Evolutionary conservation across 2,113 vertebrate species (phyloP), one percentile per base, ranked within the genome.

Genomic region (Hoplias malabaricus): DNA sequence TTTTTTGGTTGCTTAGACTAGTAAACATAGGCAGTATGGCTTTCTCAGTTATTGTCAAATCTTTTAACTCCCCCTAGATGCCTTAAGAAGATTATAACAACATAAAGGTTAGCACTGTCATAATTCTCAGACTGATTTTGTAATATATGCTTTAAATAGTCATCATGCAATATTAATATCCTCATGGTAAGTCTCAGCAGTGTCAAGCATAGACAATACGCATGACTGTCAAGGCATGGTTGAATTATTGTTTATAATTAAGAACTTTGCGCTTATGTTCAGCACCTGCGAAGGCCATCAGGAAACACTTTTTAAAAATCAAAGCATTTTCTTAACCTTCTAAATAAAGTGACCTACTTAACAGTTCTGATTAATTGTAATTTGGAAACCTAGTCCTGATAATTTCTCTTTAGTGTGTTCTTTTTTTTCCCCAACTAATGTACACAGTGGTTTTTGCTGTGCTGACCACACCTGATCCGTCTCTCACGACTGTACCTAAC

Each of bases 381-480:
- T 25, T 34, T 25, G 19, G n/a, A n/a, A 54, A 36, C 10, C 25
- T 19, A 33, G 29, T 10, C n/a, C 29, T 23, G n/a, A 69, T 69
- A n/a, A 27, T 33, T 69, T 50, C 19, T 12, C 19, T 50, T 1
- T 19, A 53, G 3, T 5, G 2, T 31, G 33, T 16, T 11, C n/a
- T 16, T 34, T 59, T 6, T 33, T 29, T 61, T 63, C 19, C 23
- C n/a, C n/a, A n/a, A n/a, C n/a, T 63, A 63, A n/a, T 36, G 53
- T 50, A 40, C 31, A 71, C 19, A 2, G 16, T 54, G 12, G n/a
- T 43, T 66, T 72, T 72, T 23, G 46, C 56, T 78, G 57, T 10
- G 19, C 59, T 36, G 16, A 43, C 69, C 68, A 63, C 56, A 80
- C 56, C 65, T 71, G 67, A 68, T 56, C 63, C 54, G 1, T 29